These are phyloP conservation scores for Hydrotaea diabolus DNA, from an alignment of 2,888 invertebrate species.

Conservation along the genomic window DNA sequence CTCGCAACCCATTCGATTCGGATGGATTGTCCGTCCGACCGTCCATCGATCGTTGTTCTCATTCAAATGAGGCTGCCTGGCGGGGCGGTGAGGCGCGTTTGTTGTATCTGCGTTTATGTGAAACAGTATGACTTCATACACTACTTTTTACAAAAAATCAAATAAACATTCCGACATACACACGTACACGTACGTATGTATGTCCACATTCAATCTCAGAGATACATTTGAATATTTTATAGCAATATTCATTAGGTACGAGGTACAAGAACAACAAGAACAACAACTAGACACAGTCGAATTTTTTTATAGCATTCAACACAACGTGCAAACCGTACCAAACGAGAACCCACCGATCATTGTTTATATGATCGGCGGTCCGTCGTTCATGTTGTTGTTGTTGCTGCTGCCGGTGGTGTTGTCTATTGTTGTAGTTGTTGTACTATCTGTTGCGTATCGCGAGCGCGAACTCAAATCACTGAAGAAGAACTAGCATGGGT, in stretches of 20 bases:
- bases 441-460: constrained; percentile 44
- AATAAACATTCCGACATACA: background rate
- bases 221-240: constrained; percentile 45
- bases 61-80: constrained; percentile 42
- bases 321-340: background rate
- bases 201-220: background rate
- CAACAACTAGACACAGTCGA: background rate
- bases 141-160: constrained; percentile 37
- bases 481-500: background rate
- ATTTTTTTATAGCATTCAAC: constrained; percentile 23
- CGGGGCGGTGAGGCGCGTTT: background rate
- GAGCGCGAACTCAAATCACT: constrained; percentile 32
- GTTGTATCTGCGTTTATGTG: constrained; percentile 24
- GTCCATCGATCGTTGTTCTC: constrained; percentile 37
- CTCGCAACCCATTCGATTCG: constrained; percentile 35
- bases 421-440: constrained; percentile 36
- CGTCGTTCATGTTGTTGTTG: constrained; percentile 8
- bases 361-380: constrained; percentile 26
- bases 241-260: constrained; percentile 32
- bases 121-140: constrained; percentile 64
- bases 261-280: background rate
- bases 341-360: constrained; percentile 20
- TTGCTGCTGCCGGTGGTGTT: constrained; percentile 33
- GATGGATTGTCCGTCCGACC: constrained; percentile 17
- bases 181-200: background rate